Percentiles rank a stretch among this genome's conserved stretches.
These are phyloP conservation scores for Oncorhynchus gorbuscha DNA, from an alignment of 2,113 vertebrate genomes.

Conservation along the genomic window DNA sequence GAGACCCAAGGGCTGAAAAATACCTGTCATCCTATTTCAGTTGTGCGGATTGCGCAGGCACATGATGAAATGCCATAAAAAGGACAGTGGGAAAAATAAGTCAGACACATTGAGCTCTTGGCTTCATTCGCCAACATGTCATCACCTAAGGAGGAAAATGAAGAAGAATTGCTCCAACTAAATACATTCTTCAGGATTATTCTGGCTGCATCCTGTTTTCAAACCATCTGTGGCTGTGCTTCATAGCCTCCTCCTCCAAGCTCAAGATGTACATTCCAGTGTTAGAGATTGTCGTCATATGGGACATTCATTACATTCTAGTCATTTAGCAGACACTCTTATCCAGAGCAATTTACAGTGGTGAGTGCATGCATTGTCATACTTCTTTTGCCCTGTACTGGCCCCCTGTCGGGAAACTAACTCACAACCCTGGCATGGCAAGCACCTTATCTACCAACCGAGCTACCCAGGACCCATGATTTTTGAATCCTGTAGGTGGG, in stretches of 20 bases:
- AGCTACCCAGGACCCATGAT: too few species aligned
- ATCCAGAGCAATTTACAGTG: too few species aligned
- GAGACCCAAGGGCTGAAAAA: slow-evolving; percentile 40
- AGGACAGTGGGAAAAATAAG: slow-evolving; percentile 60
- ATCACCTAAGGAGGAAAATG: slow-evolving; percentile 53
- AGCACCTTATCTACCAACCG: too few species aligned
- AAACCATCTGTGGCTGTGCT: background rate
- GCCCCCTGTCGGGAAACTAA: too few species aligned
- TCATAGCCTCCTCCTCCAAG: background rate
- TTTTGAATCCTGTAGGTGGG: background rate
- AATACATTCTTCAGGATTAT: slow-evolving; percentile 53
- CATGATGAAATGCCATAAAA: slow-evolving; percentile 56
- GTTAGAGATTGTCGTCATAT: background rate
- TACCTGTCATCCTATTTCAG: slow-evolving; percentile 31
- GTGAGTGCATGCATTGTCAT: too few species aligned
- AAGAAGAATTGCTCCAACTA: slow-evolving; percentile 62
- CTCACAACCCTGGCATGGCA: too few species aligned
- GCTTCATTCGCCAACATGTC: slow-evolving; percentile 38
- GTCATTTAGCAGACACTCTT: too few species aligned
- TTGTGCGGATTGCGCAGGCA: slow-evolving; percentile 31
- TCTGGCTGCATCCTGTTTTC: slow-evolving; percentile 27
- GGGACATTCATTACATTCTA: background rate
- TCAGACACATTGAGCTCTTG: slow-evolving; percentile 47
- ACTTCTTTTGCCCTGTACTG: too few species aligned
- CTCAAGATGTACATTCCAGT: background rate